A percentile compares a stretch with the other conserved stretches of the same genome.
These are phyloP conservation scores for Palloptera scutellata DNA, from an alignment of 2,888 invertebrate species.

Conservation along the genomic window DNA sequence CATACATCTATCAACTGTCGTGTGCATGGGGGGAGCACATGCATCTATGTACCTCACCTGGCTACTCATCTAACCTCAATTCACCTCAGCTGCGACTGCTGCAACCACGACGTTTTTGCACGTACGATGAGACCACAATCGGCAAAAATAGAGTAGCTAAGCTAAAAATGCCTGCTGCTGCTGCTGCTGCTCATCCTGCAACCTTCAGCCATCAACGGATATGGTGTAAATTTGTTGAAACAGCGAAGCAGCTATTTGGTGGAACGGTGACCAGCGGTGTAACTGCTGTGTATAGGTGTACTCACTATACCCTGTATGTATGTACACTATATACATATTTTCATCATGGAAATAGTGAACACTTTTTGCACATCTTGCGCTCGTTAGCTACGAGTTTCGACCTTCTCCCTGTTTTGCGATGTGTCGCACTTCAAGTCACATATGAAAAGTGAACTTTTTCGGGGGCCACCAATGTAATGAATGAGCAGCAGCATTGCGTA, in stretches of 20 bases:
- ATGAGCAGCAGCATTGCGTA: no score
- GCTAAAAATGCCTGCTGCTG: no score
- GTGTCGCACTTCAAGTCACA: no score
- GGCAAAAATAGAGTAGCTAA: background rate
- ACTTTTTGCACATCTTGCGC: background rate
- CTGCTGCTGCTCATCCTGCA: background rate
- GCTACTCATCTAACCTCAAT: background rate
- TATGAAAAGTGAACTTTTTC: no score
- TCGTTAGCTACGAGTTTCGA: background rate
- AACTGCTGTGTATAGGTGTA: no score
- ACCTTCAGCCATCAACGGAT: background rate
- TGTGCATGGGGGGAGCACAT: no score
- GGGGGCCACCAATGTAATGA: no score
- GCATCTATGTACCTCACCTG: no score
- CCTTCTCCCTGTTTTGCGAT: background rate
- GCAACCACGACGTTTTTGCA: background rate
- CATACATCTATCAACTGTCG: no score
- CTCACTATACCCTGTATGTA: no score
- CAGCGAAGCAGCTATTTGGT: constrained; percentile 38
- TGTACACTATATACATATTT: no score
- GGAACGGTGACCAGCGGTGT: background rate
- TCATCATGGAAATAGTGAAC: no score
- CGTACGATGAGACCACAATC: background rate
- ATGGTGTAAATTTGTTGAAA: constrained; percentile 55
- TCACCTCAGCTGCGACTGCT: background rate